Percentiles rank a stretch among this genome's conserved stretches.
Evolutionary conservation across 1,140 invertebrate genomes (phyloP).

Genomic region (Drosophila tristis): DNA sequence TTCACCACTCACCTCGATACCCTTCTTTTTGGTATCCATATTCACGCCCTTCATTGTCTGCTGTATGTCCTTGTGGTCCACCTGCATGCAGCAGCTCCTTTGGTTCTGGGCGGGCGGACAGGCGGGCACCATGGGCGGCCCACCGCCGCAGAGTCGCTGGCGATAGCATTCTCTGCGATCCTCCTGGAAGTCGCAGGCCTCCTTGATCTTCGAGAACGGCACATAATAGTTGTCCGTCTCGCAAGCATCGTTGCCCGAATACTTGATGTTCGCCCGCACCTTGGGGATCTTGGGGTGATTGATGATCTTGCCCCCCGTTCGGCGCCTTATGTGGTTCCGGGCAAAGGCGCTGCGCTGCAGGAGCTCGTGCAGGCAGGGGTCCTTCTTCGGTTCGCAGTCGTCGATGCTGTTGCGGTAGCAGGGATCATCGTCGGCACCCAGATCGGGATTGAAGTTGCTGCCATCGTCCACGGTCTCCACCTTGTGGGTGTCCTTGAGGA

Average conservation of each 20-base stretch:
- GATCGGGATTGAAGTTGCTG: background rate
- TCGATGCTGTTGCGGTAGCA: conserved; percentile 28
- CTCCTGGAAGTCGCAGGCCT: conserved; percentile 53
- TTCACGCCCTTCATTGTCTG: conserved; percentile 78
- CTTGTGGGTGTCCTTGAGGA: conserved; percentile 78
- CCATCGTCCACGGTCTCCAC: conserved; percentile 74
- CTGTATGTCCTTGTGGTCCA: conserved; percentile 65
- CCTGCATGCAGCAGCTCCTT: conserved; percentile 72
- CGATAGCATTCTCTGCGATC: conserved; percentile 71
- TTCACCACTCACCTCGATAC: conserved; percentile 77
- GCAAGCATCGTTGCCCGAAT: conserved; percentile 75
- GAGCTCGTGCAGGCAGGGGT: conserved; percentile 53
- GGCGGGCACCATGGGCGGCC: conserved; percentile 23
- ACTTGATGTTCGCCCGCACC: conserved; percentile 79
- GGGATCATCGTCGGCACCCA: conserved; percentile 53
- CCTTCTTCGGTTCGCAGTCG: conserved; percentile 24
- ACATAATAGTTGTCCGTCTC: conserved; percentile 69
- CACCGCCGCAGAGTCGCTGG: conserved; percentile 49
- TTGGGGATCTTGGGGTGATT: conserved; percentile 78
- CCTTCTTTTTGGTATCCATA: conserved; percentile 69
- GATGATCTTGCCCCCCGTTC: conserved; percentile 69
- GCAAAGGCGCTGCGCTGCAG: conserved; percentile 72
- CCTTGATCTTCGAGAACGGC: conserved; percentile 76
- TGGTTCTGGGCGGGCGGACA: conserved; percentile 35
- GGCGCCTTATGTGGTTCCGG: conserved; percentile 68